phyloP scores from a whole-genome alignment of 2,888 invertebrate genomes.

The Lochmaea capreae region DNA sequence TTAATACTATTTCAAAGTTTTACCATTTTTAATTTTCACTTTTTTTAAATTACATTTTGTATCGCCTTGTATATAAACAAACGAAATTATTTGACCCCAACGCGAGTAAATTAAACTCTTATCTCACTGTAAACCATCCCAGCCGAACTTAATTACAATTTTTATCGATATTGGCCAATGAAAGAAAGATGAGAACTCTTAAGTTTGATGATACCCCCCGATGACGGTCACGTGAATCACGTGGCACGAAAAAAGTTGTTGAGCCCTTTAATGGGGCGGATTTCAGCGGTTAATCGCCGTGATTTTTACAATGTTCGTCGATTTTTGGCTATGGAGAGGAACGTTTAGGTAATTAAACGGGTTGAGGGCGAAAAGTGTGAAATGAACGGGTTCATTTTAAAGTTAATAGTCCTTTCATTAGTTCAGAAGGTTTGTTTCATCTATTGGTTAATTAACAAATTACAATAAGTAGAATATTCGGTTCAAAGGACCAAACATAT shows the following conservation, averaged over 20 bases:
- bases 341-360: conserved; percentile 4
- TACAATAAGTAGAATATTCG: neutral
- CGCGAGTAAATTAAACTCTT: neutral
- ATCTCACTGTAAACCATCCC: neutral
- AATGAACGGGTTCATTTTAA: neutral
- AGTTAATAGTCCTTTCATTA: neutral
- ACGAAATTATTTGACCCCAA: neutral
- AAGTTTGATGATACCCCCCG: conserved; percentile 2
- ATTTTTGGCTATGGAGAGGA: neutral
- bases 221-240: conserved; percentile 22
- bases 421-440: neutral
- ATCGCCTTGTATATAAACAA: neutral
- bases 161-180: conserved; percentile 19
- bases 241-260: conserved; percentile 21
- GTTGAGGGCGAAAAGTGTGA: conserved; percentile 1
- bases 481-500: too few species aligned
- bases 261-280: conserved; percentile 28
- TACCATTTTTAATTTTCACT: too few species aligned
- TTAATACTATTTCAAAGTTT: too few species aligned
- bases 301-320: conserved; percentile 24
- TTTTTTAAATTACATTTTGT: too few species aligned
- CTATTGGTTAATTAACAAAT: neutral
- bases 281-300: conserved; percentile 19
- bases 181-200: conserved; percentile 20
- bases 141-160: conserved; percentile 9